phyloP scores from a whole-genome alignment of 2,113 vertebrate species.

The Saccopteryx bilineata region DNA sequence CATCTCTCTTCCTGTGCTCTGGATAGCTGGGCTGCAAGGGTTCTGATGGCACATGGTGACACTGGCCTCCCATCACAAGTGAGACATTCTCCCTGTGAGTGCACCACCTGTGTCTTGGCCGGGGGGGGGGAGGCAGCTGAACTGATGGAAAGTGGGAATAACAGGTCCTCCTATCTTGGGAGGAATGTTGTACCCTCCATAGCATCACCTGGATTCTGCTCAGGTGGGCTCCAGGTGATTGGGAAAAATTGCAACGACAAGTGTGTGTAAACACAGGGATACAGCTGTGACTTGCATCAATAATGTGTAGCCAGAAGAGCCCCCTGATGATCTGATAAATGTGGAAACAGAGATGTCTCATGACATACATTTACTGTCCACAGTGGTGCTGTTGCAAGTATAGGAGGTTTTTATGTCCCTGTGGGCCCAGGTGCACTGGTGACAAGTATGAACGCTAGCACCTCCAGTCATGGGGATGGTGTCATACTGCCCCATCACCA shows the following conservation, averaged over 20 bases:
- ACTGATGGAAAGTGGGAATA: too few relatives aligned
- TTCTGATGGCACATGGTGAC: rapidly evolving
- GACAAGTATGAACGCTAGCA: rapidly evolving
- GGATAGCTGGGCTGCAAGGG: not conserved
- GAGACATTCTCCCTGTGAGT: rapidly evolving
- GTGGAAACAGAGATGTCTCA: too few relatives aligned
- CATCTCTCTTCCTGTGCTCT: not conserved
- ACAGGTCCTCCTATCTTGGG: rapidly evolving
- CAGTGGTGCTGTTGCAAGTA: not conserved
- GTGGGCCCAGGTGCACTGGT: rapidly evolving
- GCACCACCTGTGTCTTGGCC: not conserved
- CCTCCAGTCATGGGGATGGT: rapidly evolving
- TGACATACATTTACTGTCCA: not conserved
- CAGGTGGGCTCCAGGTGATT: too few relatives aligned
- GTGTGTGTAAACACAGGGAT: not conserved
- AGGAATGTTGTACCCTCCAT: rapidly evolving
- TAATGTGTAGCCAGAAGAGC: rapidly evolving
- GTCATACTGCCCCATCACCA: rapidly evolving
- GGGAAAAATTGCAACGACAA: too few relatives aligned
- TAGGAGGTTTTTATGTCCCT: too few relatives aligned
- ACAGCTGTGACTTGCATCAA: not conserved
- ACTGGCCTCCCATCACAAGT: not conserved
- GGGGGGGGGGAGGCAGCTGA: not conserved
- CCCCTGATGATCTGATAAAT: not conserved
- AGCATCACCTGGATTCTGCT: not conserved